phyloP scores from a whole-genome alignment of 2,888 invertebrate species.

The Sturmia bella region DNA sequence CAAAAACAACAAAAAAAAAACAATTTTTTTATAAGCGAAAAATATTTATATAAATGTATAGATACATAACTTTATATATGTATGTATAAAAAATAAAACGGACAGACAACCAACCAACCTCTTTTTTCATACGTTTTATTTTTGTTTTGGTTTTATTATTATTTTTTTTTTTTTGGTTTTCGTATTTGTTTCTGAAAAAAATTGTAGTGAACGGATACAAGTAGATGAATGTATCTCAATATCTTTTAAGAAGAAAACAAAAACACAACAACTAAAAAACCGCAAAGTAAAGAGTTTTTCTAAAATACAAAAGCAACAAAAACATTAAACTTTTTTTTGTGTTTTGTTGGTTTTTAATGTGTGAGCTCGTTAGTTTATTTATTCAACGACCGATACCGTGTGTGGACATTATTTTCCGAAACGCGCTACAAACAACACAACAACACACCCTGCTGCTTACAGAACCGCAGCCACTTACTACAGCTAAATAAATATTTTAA shows the following conservation, averaged over 20 bases:
- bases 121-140: slow-evolving; percentile 41
- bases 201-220: slow-evolving; percentile 57
- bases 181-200: not conserved
- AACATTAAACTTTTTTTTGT: slow-evolving; percentile 50
- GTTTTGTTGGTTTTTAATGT: slow-evolving; percentile 60
- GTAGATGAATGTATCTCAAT: slow-evolving; percentile 64
- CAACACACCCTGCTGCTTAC: slow-evolving; percentile 50
- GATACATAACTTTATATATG: too few species aligned
- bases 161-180: slow-evolving; percentile 34
- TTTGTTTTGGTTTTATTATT: slow-evolving; percentile 31
- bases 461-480: slow-evolving; percentile 25
- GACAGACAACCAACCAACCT: slow-evolving; percentile 49
- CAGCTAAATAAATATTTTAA: slow-evolving; percentile 48
- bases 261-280: slow-evolving; percentile 51
- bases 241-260: slow-evolving; percentile 60
- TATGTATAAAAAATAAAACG: not conserved
- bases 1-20: slow-evolving; percentile 34
- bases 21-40: slow-evolving; percentile 24
- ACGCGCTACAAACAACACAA: slow-evolving; percentile 75
- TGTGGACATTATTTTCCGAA: slow-evolving; percentile 81
- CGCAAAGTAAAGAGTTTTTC: slow-evolving; percentile 64
- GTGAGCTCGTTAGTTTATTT: slow-evolving; percentile 78
- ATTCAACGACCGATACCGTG: slow-evolving; percentile 82
- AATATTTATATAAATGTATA: not conserved
- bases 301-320: slow-evolving; percentile 59